Base-by-base conservation (phyloP, 2,113 vertebrate species). In the Bubo scandiacus region DNA sequence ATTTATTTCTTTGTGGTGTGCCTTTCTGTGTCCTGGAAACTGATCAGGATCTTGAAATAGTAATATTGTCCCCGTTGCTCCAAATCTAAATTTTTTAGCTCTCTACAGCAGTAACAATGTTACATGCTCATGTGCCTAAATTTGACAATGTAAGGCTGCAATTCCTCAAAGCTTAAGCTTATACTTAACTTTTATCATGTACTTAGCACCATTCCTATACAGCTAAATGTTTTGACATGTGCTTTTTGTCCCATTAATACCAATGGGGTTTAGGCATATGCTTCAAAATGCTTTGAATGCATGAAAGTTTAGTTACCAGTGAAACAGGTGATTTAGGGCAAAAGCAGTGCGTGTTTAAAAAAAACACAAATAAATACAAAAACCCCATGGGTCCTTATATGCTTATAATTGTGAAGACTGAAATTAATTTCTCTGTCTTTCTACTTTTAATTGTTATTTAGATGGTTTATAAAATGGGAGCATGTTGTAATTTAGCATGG, bases 401-500 rank as follows among this genome's bases (percentile, higher is more conserved):
- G 30, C 20, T 59, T 42, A 23, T 47, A 12, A 20, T 6, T 0
- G 1, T 5, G 4, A 36, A 45, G 63, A 65, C 0, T 18, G 71
- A 32, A 73, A 52, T 40, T 2, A 40, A 43, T 79, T 74, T 42
- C 27, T 45, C 26, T 62, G 43, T 47, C 42, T 61, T 30, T 55
- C 61, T n/a, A 7, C 52, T 66, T 43, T 49, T 3, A 26, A 0
- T 27, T 72, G 67, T 83, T 73, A 21, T n/a, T 93, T 73, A 58
- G 82, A 32, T 62, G 67, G 54, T 34, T 92, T 66, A 47, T 67
- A 68, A 81, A 90, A 27, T 43, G 58, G 71, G 88, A 81, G 21
- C 49, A 10, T 77, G 70, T 15, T 93, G 74, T 65, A 77, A 62
- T 96, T 92, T 61, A 65, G 79, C 66, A 29, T 70, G n/a, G 70